Evolutionary conservation across 2,113 vertebrate species (phyloP), one percentile per base, ranked within the genome.

Genomic region (Danionella cerebrum): DNA sequence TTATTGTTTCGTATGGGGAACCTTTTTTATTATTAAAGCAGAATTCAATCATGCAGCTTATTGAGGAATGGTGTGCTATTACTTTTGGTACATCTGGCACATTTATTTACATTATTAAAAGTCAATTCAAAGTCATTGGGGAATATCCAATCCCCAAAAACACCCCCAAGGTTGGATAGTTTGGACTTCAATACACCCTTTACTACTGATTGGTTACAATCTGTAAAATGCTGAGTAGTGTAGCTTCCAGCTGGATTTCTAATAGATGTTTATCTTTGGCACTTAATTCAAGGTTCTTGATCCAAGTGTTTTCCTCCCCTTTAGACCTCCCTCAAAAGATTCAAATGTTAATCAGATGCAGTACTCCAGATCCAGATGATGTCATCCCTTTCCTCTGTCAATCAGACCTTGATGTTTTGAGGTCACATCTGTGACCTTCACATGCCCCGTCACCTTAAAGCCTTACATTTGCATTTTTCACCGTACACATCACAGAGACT

Each of bases 201-300:
- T 22, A 41, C 33, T 6, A 67, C n/a, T 11, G 35, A 58, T 59
- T 53, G 39, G 35, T 62, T 44, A 62, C 50, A 67, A 67, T 44
- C 12, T 27, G 47, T 50, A 63, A 27, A 60, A 64, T 18, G 35
- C 36, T 55, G 63, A 38, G 54, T 33, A 60, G 24, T 24, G 45
- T 41, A 57, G 57, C 69, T 27, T 10, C 24, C 18, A 53, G 64
- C 57, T 24, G 33, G 39, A 25, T 42, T 58, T 55, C 19, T 44
- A 44, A 70, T 3, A 12, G 47, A 21, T 9, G 21, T 62, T 62
- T 62, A 12, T 55, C 19, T 71, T 70, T 70, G 63, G 62, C 48
- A 38, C 39, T 31, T 4, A 50, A 12, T 21, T 48, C 24, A 5
- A 48, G 1, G 7, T 18, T 1, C 29, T 31, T 22, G 2, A 50